Conservation (phyloP, 2,113 vertebrate genomes). For the Hypomesus transpacificus region DNA sequence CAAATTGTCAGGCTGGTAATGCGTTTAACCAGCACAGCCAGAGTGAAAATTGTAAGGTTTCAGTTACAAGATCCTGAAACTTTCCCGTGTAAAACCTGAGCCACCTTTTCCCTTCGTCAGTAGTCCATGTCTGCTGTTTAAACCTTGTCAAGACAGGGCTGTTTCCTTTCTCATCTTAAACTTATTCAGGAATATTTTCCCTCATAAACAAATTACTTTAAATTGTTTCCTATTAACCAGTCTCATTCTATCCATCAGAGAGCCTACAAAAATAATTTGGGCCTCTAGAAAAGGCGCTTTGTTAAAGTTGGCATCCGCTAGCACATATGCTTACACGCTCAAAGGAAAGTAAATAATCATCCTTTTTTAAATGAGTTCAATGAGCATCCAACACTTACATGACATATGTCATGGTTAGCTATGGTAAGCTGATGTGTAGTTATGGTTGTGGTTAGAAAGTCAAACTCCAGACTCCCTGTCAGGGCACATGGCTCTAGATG, state of each 20-base stretch:
- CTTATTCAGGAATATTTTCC: constrained; percentile 46
- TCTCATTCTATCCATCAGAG: neutral
- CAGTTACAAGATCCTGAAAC: neutral
- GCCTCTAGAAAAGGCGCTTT: constrained; percentile 19
- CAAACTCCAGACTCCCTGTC: too few relatives aligned
- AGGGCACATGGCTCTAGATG: too few relatives aligned
- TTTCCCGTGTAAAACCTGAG: neutral
- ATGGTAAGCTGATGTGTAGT: too few relatives aligned
- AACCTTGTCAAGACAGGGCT: constrained; percentile 12
- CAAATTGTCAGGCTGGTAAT: constrained; percentile 35
- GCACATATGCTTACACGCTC: neutral
- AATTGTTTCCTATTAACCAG: constrained; percentile 32
- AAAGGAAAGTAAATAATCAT: too few relatives aligned
- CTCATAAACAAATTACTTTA: constrained; percentile 43
- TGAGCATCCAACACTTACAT: too few relatives aligned
- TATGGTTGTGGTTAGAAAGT: too few relatives aligned
- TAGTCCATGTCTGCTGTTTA: constrained; percentile 8
- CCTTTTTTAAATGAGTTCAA: too few relatives aligned
- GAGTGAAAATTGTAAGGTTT: constrained; percentile 14
- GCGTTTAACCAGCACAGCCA: constrained; percentile 30
- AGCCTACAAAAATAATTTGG: constrained; percentile 18
- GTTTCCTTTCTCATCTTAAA: constrained; percentile 10
- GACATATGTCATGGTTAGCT: too few relatives aligned
- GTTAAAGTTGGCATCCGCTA: constrained; percentile 4
- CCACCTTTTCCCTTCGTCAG: neutral